Evolutionary conservation across 2,113 vertebrate species (phyloP).

Genomic region (Taurulus bubalis): DNA sequence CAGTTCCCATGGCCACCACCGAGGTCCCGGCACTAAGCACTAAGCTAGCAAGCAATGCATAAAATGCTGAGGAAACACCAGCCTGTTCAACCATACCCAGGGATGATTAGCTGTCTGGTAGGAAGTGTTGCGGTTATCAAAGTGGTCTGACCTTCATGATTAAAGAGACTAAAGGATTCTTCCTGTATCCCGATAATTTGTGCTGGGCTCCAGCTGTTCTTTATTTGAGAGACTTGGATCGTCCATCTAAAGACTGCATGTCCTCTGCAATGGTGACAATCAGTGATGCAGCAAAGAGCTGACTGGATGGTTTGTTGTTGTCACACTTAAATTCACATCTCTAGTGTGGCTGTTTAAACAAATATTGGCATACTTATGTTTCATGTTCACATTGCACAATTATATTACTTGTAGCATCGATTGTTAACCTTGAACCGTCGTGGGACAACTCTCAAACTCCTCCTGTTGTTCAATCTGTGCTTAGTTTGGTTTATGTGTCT

Average conservation of each 20-base stretch:
- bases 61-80: slow-evolving; percentile 20
- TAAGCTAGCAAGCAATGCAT: slow-evolving; percentile 42
- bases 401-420: slow-evolving; percentile 31
- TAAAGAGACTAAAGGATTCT: slow-evolving; percentile 14
- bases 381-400: slow-evolving; percentile 26
- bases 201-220: slow-evolving; percentile 31
- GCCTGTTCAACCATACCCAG: not conserved
- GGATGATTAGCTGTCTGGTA: not conserved
- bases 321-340: slow-evolving; percentile 18
- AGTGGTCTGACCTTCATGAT: slow-evolving; percentile 6
- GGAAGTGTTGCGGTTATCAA: slow-evolving; percentile 24
- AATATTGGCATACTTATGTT: not conserved
- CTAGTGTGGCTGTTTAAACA: not conserved
- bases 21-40: slow-evolving; percentile 49
- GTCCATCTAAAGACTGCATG: slow-evolving; percentile 24
- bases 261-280: not conserved
- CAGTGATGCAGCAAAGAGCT: slow-evolving; percentile 1
- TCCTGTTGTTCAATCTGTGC: slow-evolving; percentile 35
- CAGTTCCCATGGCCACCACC: slow-evolving; percentile 82
- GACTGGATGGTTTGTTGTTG: slow-evolving; percentile 10
- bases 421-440: slow-evolving; percentile 20
- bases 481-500: slow-evolving; percentile 11
- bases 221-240: slow-evolving; percentile 21
- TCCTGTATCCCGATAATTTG: slow-evolving; percentile 12
- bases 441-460: slow-evolving; percentile 45